Evolutionary conservation across 37 sponge, comb jelly and placozoan species (phyloP), one percentile per base, ranked within the genome.

Genomic region (Ephydatia muelleri): DNA sequence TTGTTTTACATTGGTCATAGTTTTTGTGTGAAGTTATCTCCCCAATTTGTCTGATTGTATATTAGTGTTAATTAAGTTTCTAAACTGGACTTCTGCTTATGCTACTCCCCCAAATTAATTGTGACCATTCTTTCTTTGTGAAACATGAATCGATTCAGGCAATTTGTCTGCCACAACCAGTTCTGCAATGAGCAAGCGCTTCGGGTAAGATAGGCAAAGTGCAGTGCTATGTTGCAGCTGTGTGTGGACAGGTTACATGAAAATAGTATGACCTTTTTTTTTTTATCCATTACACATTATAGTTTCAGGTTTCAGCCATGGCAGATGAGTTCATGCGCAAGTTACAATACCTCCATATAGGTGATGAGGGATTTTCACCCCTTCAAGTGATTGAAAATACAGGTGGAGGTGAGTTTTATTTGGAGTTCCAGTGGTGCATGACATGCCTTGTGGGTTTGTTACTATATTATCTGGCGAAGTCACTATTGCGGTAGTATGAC

Each of bases 281-380:
- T 43, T 3, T 43, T 43, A n/a, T n/a, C n/a, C n/a, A n/a, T 57
- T 11, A 5, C n/a, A 69, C 19, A 14, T 65, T 81, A 2, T 57
- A 89, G 89, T 71, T 89, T 5, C 81, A 90, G 49, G 85, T 90
- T 32, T 90, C 90, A 26, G 66, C 36, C 38, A 16, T 90, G 48
- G 85, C 85, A 12, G 85, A 90, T 43, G 81, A 85, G 80, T 67
- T 90, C 32, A 67, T 77, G 27, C 73, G 85, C 2, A 90, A 90
- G 77, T 82, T 90, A 21, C 39, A 38, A 19, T 85, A 84, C 38
- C 85, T 90, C 3, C 90, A 90, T 21, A 82, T 85, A 23, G n/a
- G 40, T 39, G 66, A 5, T 48, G 85, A 84, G 14, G 75, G 70
- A 0, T 3, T 84, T 9, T 68, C 85, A 21, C 82, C 80, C 35